These are phyloP conservation scores for Ormyrus pomaceus DNA, from an alignment of 2,888 invertebrate genomes.

Conservation along the genomic window DNA sequence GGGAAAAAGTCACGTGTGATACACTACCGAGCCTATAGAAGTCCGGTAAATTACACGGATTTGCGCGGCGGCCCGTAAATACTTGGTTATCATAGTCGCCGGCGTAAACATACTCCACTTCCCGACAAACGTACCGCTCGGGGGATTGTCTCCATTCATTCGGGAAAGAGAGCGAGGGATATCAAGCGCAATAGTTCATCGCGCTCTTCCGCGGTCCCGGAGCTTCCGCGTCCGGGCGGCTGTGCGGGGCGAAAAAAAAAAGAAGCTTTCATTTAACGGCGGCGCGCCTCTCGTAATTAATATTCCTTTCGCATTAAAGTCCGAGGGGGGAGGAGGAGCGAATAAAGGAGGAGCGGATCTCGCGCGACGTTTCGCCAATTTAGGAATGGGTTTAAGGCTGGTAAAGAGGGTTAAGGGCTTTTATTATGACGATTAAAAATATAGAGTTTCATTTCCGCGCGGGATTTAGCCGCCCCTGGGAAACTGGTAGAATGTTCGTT, in stretches of 20 bases:
- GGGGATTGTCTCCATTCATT: constrained; percentile 68
- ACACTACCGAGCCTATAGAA: constrained; percentile 26
- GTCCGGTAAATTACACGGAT: constrained; percentile 70
- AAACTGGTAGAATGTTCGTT: constrained; percentile 14
- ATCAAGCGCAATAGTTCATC: constrained; percentile 73
- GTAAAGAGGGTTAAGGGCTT: not conserved
- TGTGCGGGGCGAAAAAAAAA: no score
- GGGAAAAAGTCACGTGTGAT: constrained; percentile 21
- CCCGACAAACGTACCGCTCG: constrained; percentile 58
- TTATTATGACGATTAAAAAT: constrained; percentile 9
- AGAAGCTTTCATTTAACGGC: constrained; percentile 44
- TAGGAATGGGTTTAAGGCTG: constrained; percentile 5
- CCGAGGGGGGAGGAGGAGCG: not conserved
- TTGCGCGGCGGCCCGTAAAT: constrained; percentile 68
- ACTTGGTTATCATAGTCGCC: constrained; percentile 73
- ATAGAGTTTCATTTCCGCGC: constrained; percentile 16
- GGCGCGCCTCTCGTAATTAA: constrained; percentile 41
- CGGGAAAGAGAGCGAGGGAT: constrained; percentile 61
- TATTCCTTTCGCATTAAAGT: constrained; percentile 49
- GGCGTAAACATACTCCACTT: constrained; percentile 17
- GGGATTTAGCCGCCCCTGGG: constrained; percentile 6
- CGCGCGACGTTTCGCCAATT: constrained; percentile 26
- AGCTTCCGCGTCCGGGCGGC: not conserved
- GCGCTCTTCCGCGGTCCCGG: constrained; percentile 30
- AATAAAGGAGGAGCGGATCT: constrained; percentile 30